These are phyloP conservation scores for Sebastes miniatus DNA, from an alignment of 2,797 vertebrate species.

Conservation along the genomic window DNA sequence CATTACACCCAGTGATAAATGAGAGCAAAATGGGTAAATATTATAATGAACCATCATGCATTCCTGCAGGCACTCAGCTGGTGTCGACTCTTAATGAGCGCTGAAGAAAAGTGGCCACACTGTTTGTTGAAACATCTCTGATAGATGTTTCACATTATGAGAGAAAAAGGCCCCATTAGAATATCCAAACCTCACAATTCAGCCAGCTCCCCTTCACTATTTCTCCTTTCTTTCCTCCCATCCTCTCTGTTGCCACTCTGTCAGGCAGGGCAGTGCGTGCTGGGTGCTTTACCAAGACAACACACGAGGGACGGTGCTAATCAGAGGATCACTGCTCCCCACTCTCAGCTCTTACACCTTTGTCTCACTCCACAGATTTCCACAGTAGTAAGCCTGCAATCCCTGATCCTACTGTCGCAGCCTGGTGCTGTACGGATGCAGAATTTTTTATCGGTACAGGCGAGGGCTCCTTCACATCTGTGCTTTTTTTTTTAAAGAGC, in stretches of 20 bases:
- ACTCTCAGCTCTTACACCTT: slow-evolving; percentile 15
- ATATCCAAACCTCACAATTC: not conserved
- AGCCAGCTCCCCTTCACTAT: not conserved
- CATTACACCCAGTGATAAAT: slow-evolving; percentile 35
- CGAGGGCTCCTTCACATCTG: not conserved
- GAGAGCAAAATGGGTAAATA: slow-evolving; percentile 41
- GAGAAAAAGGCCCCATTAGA: not conserved
- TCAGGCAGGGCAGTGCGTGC: not conserved
- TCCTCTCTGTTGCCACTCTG: not conserved
- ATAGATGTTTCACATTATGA: slow-evolving; percentile 51
- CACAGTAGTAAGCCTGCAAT: not conserved
- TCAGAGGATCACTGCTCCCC: slow-evolving; percentile 27
- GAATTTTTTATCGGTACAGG: not conserved
- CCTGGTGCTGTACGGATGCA: not conserved
- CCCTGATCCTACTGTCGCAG: slow-evolving; percentile 6
- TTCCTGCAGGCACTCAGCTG: slow-evolving; percentile 48
- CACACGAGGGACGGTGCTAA: slow-evolving; percentile 40
- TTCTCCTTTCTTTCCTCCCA: not conserved
- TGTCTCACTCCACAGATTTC: slow-evolving; percentile 8
- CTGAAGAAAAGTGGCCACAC: slow-evolving; percentile 37
- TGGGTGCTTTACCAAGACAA: slow-evolving; percentile 42
- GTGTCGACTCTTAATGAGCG: slow-evolving; percentile 45
- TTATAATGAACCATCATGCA: slow-evolving; percentile 46
- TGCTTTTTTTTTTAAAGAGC: not conserved
- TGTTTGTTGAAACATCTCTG: slow-evolving; percentile 43